Conservation (phyloP, 2,888 invertebrate genomes). For the Dryomyza anilis region DNA sequence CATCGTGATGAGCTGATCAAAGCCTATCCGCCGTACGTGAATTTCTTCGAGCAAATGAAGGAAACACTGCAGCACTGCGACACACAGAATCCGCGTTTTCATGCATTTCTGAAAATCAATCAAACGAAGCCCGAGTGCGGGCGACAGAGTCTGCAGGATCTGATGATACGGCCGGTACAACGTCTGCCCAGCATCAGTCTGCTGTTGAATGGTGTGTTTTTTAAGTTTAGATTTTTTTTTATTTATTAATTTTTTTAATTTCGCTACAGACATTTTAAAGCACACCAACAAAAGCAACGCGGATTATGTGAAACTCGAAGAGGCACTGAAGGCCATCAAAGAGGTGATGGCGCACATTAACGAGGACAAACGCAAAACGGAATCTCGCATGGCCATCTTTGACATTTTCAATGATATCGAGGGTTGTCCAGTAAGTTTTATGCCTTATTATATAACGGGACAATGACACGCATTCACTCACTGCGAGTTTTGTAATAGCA, state of each 20-base stretch:
- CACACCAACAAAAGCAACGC: constrained; percentile 86
- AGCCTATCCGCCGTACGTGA: constrained; percentile 97
- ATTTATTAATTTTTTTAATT: neutral
- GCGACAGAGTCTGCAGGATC: constrained; percentile 91
- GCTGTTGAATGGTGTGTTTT: constrained; percentile 81
- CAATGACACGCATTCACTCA: no score
- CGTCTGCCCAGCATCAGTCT: constrained; percentile 95
- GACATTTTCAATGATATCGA: constrained; percentile 98
- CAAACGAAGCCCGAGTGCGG: constrained; percentile 95
- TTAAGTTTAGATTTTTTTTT: neutral
- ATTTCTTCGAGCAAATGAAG: constrained; percentile 97
- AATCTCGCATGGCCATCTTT: constrained; percentile 94
- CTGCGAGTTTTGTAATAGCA: no score
- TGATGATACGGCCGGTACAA: constrained; percentile 97
- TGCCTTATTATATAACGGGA: no score
- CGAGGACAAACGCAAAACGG: constrained; percentile 96
- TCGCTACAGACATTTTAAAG: constrained; percentile 82
- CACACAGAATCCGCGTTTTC: constrained; percentile 91
- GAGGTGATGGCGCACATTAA: constrained; percentile 97
- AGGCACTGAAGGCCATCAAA: constrained; percentile 85
- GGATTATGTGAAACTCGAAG: constrained; percentile 83
- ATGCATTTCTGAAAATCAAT: constrained; percentile 96
- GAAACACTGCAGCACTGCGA: constrained; percentile 91
- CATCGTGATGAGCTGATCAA: constrained; percentile 87
- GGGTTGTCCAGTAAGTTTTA: constrained; percentile 87